Base-by-base conservation (phyloP, 2,797 vertebrate species). In the Coendou prehensilis region DNA sequence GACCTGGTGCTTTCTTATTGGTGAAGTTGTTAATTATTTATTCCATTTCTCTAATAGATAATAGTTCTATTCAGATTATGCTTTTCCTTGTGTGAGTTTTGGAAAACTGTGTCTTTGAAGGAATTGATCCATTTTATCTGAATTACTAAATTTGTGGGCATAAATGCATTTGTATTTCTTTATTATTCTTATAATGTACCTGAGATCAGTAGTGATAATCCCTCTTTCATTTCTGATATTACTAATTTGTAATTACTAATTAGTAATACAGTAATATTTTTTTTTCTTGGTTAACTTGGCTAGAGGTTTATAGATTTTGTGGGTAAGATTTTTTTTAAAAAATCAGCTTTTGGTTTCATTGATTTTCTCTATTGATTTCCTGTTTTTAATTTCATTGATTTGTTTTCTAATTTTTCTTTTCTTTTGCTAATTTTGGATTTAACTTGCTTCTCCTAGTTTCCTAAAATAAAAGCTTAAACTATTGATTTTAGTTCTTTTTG, bases 61-160 rank as follows among this genome's bases (percentile, higher is more conserved):
- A 41, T 18, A 86, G 47, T 6, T 22, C 78, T 87, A 20, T 71
- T 91, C 6, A 22, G 33, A 92, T 93, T 61, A 93, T 56, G 13
- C 88, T 91, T 93, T 69, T 93, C 75, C 89, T 54, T 80, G 26
- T 83, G 18, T 88, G 76, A 85, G 71, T 64, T 97, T 96, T 91
- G 63, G n/a, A 71, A 61, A 95, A 86, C 47, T 83, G 20, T 63
- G 2, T 81, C 67, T 91, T 93, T 94, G 30, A 64, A 87, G 57
- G 47, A 81, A 94, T 41, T 76, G 52, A 41, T 76, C 52, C 33
- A 33, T 87, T 94, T 94, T 50, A 57, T 83, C 69, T 81, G 75
- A 88, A 7, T 78, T 84, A 91, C 50, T 71, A 89, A 61, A 64
- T 87, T 83, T 82, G 47, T 79, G 45, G 45, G 15, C 33, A 54